Conservation (phyloP, 2,113 vertebrate species). For the Proterorhinus semilunaris region DNA sequence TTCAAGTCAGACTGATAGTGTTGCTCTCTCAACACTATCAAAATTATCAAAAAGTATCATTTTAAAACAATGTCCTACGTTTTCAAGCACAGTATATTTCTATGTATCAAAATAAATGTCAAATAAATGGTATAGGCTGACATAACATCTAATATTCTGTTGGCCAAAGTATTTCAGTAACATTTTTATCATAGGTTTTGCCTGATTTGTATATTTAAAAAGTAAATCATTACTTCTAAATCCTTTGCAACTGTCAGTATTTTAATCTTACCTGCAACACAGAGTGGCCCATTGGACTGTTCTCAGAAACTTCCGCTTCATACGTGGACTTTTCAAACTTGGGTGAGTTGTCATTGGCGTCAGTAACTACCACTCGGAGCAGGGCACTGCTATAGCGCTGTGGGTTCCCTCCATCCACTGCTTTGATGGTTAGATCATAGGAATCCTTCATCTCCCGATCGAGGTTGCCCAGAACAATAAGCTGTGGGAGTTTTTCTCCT, state of each 20-base stretch:
- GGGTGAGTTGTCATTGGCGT: slow-evolving; percentile 93
- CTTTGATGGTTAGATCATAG: slow-evolving; percentile 96
- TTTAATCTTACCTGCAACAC: slow-evolving; percentile 88
- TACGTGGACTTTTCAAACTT: slow-evolving; percentile 92
- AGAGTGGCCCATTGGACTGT: slow-evolving; percentile 94
- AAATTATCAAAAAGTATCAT: background rate
- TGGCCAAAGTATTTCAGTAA: background rate
- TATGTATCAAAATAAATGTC: too few species aligned
- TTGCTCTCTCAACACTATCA: background rate
- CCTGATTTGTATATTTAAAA: background rate
- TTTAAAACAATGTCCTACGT: background rate
- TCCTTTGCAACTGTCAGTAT: background rate
- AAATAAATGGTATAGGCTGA: too few species aligned
- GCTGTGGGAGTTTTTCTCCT: slow-evolving; percentile 93
- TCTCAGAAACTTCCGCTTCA: slow-evolving; percentile 90
- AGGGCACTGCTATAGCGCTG: slow-evolving; percentile 92
- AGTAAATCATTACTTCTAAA: background rate
- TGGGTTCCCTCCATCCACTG: slow-evolving; percentile 92
- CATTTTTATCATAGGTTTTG: background rate
- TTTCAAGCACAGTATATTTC: too few species aligned
- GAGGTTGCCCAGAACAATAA: slow-evolving; percentile 93
- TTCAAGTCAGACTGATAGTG: background rate
- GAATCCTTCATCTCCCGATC: slow-evolving; percentile 95
- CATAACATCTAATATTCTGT: background rate
- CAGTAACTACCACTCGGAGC: slow-evolving; percentile 90